phyloP scores from a whole-genome alignment of 2,113 vertebrate species.

The Nicator chloris region DNA sequence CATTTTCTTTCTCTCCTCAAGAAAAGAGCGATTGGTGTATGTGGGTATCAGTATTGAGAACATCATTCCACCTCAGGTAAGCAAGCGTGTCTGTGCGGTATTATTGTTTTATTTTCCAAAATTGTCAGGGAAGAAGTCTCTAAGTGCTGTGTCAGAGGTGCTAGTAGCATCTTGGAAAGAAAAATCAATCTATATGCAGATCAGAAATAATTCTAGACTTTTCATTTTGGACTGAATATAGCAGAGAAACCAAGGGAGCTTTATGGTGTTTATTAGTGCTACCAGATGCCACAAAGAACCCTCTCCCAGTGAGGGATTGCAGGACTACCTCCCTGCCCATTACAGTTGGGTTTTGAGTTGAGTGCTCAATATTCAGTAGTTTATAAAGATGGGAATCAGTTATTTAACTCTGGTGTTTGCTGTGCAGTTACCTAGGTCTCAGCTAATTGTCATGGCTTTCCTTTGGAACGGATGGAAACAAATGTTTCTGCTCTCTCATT shows the following conservation, averaged over 20 bases:
- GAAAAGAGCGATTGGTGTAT: slow-evolving; percentile 95
- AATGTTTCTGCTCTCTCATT: not conserved
- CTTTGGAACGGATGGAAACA: not conserved
- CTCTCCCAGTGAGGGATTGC: not conserved
- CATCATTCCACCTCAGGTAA: slow-evolving; percentile 94
- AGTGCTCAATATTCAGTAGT: not conserved
- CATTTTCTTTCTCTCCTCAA: slow-evolving; percentile 56
- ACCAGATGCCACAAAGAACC: not conserved
- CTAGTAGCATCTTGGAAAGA: not conserved
- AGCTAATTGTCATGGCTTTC: not conserved
- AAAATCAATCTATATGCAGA: not conserved
- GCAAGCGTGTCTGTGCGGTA: not conserved
- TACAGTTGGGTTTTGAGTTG: not conserved
- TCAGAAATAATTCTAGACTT: not conserved
- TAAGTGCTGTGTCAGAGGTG: not conserved
- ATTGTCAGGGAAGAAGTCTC: not conserved
- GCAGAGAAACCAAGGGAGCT: not conserved
- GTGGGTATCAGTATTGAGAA: slow-evolving; percentile 99
- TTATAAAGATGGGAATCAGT: not conserved
- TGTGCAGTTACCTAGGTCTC: not conserved
- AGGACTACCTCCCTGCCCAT: not conserved
- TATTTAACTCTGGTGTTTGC: not conserved
- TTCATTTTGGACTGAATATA: not conserved
- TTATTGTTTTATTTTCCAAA: not conserved
- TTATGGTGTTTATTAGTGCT: not conserved